phyloP scores from a whole-genome alignment of 2,888 invertebrate species.

The Limnephilus auricula region DNA sequence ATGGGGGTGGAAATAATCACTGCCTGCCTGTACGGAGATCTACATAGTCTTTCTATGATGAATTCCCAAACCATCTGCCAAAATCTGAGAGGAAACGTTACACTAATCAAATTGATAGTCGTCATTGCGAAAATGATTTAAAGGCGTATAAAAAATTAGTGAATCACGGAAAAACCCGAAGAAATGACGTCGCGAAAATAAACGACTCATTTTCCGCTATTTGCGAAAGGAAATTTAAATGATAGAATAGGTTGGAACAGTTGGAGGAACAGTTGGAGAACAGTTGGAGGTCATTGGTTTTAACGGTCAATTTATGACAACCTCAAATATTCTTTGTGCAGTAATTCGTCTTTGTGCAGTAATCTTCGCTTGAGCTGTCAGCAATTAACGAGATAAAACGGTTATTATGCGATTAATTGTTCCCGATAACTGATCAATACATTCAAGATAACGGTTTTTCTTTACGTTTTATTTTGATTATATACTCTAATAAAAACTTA shows the following conservation, averaged over 20 bases:
- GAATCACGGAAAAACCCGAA: not conserved
- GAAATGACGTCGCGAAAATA: not conserved
- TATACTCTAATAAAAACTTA: not conserved
- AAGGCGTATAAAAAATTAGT: not conserved
- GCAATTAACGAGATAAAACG: not conserved
- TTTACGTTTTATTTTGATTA: too few relatives aligned
- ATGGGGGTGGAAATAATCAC: not conserved
- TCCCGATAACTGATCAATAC: not conserved
- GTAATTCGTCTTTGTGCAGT: not conserved
- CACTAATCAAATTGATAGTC: not conserved
- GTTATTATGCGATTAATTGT: not conserved
- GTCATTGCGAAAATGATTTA: conserved; percentile 2
- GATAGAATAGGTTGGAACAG: not conserved
- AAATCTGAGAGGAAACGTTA: not conserved
- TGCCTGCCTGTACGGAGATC: not conserved
- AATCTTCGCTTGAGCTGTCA: not conserved
- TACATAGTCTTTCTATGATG: not conserved
- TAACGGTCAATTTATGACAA: not conserved
- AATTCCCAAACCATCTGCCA: not conserved
- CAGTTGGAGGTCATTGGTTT: not conserved
- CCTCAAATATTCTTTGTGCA: not conserved
- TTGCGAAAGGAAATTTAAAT: not conserved
- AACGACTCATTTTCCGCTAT: not conserved
- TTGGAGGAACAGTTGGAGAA: not conserved
- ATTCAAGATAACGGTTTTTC: not conserved